Evolutionary conservation across 2,797 vertebrate species (phyloP).

Genomic region (Hypotaenidia philippensis): DNA sequence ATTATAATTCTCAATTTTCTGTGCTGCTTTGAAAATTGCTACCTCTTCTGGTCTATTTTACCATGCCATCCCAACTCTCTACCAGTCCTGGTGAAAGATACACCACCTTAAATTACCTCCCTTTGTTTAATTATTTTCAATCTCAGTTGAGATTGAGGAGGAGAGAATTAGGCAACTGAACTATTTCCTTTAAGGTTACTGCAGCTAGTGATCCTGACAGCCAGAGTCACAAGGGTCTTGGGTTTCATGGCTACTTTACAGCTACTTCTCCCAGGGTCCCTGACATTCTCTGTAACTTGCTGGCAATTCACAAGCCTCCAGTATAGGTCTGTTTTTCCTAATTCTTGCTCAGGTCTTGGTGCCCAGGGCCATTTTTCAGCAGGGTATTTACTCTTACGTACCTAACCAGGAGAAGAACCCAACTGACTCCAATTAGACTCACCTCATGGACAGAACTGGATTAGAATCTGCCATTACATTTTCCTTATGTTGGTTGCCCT

Average conservation of each 20-base stretch:
- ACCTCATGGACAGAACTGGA: neutral
- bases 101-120: neutral
- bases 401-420: neutral
- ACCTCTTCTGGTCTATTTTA: neutral
- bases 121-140: constrained; percentile 10
- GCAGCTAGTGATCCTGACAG: neutral
- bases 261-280: neutral
- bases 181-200: neutral
- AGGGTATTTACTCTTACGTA: neutral
- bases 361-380: neutral
- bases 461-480: neutral
- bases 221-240: neutral
- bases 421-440: neutral
- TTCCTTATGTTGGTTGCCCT: neutral
- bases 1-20: neutral
- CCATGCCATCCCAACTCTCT: neutral
- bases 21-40: neutral
- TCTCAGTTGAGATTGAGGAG: neutral
- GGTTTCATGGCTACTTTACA: neutral
- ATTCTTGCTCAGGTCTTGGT: neutral
- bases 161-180: constrained; percentile 20
- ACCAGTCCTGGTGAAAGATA: neutral
- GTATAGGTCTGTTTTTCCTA: neutral
- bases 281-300: neutral
- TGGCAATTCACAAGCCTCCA: neutral